Conservation (phyloP, 2,797 vertebrate species). For the Tangara arthus region DNA sequence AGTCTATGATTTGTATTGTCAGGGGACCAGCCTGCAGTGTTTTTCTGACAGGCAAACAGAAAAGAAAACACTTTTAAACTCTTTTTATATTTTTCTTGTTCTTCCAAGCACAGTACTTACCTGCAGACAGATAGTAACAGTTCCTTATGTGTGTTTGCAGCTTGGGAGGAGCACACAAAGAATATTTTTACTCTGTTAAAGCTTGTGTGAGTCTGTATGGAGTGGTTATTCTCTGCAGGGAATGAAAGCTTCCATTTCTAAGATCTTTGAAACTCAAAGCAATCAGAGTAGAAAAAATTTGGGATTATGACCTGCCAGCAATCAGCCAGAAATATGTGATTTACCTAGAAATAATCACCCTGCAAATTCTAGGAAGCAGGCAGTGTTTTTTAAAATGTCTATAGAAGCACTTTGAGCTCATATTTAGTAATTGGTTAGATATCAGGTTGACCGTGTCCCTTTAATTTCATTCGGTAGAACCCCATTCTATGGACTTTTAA, state of each 20-base stretch:
- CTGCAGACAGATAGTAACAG: background rate
- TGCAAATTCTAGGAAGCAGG: background rate
- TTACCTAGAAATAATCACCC: background rate
- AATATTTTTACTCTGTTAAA: background rate
- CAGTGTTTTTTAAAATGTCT: background rate
- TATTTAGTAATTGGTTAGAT: background rate
- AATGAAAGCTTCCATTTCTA: background rate
- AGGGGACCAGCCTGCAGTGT: background rate
- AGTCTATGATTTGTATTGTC: background rate
- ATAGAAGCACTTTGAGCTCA: background rate
- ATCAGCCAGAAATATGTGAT: background rate
- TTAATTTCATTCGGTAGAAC: background rate
- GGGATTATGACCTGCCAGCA: background rate
- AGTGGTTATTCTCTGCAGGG: background rate
- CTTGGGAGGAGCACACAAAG: background rate
- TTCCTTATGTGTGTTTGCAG: background rate
- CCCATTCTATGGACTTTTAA: background rate
- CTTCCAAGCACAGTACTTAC: background rate
- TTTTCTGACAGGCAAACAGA: background rate
- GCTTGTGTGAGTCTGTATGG: rapidly evolving
- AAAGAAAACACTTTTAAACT: background rate
- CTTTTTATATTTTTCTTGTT: background rate
- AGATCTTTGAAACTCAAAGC: background rate
- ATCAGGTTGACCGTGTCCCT: background rate
- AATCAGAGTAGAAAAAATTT: background rate